Evolutionary conservation across 2,113 vertebrate genomes (phyloP), one percentile per base, ranked within the genome.

Genomic region (Sander lucioperca): DNA sequence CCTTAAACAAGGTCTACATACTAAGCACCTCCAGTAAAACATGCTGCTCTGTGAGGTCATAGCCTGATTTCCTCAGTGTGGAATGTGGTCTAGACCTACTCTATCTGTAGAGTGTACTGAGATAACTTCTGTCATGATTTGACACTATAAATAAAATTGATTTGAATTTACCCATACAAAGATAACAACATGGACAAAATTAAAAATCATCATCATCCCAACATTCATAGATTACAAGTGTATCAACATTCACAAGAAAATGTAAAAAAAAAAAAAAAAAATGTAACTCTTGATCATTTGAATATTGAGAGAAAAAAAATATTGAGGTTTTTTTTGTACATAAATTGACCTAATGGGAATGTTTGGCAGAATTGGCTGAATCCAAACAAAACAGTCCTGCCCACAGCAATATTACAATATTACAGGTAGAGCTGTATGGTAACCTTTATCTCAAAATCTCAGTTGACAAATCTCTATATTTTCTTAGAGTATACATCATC

Each of bases 1-100:
- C 18, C 53, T 54, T 54, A 68, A 74, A 69, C 48, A 59, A 51
- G 16, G 25, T 58, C 30, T 47, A 30, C 21, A 71, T 15, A 65
- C 9, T 65, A 25, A 64, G 57, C 3, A 7, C 65, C 2, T 75
- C 21, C 2, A 45, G 23, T 33, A 27, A 54, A 63, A n/a, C 6
- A 43, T 59, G 51, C 10, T 30, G 25, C 53, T 33, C 27, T 64
- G 50, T 53, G 45, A 74, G 21, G 43, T 7, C 45, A 25, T 6
- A 15, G 53, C 7, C 47, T 21, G 6, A 75, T 61, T 59, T 69
- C 11, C 43, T 47, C 9, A 33, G 10, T 43, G 39, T 43, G 10
- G 39, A 43, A 0, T 43, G 39, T 43, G 39, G 39, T 43, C 39
- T 43, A 11, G 39, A 43, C 39, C 39, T 43, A 43, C 39, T 43